Percentiles rank a stretch among this genome's conserved stretches.
Conservation (phyloP, 2,113 vertebrate species). For the Bos javanicus region DNA sequence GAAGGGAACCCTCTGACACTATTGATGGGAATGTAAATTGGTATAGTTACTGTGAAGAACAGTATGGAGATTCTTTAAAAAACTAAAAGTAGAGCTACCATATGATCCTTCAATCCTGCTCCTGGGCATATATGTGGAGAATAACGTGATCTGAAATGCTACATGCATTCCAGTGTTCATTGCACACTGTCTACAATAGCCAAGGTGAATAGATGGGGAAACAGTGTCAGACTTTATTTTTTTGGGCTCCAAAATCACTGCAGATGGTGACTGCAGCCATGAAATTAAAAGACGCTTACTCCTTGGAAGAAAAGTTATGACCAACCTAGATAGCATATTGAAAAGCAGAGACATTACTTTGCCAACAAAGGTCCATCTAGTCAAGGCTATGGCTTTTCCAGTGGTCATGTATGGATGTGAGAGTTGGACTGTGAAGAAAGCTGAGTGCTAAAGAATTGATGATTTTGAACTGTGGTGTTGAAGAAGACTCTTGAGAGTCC, state of each 20-base stretch:
- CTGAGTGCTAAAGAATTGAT: neutral
- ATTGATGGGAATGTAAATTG: neutral
- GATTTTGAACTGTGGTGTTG: neutral
- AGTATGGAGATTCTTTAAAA: neutral
- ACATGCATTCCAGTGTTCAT: neutral
- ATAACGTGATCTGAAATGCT: neutral
- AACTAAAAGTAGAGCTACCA: neutral
- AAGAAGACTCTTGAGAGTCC: neutral
- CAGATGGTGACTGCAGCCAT: neutral
- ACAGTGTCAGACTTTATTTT: neutral
- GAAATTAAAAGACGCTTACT: neutral
- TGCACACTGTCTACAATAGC: neutral
- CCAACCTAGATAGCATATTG: neutral
- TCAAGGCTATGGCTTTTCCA: neutral
- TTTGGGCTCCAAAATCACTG: neutral
- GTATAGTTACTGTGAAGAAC: neutral
- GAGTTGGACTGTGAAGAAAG: neutral
- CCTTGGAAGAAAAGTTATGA: neutral
- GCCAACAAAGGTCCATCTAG: neutral
- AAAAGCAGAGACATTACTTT: neutral
- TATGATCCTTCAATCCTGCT: neutral
- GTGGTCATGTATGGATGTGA: neutral
- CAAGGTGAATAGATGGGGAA: neutral
- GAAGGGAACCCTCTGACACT: neutral
- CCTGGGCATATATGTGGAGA: neutral